phyloP scores from a whole-genome alignment of 2,113 vertebrate genomes.

The Toxotes jaculatrix region DNA sequence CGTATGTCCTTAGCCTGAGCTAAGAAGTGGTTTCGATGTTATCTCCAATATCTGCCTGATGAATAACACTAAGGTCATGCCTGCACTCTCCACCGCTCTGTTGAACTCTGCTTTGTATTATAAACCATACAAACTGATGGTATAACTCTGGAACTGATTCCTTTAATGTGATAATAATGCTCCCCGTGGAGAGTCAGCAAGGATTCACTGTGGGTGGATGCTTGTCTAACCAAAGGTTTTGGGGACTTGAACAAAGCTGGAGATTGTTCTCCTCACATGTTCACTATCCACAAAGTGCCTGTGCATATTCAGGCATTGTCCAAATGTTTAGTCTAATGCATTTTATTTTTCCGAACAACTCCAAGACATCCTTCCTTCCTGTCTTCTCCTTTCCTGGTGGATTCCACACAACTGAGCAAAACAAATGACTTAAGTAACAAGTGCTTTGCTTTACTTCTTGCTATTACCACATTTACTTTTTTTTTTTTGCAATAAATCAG shows the following conservation, averaged over 20 bases:
- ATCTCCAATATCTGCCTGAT: not conserved
- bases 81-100: not conserved
- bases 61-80: not conserved
- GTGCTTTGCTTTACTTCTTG: slow-evolving; percentile 3
- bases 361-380: slow-evolving; percentile 27
- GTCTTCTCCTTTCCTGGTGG: slow-evolving; percentile 40
- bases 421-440: slow-evolving; percentile 58
- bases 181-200: not conserved
- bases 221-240: not conserved
- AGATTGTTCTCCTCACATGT: not conserved
- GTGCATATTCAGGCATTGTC: slow-evolving; percentile 41
- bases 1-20: too few species aligned
- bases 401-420: slow-evolving; percentile 29
- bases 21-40: not conserved
- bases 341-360: slow-evolving; percentile 38
- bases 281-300: not conserved
- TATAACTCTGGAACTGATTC: not conserved
- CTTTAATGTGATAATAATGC: not conserved
- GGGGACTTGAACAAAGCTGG: not conserved
- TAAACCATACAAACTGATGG: not conserved
- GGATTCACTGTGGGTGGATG: not conserved
- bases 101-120: not conserved
- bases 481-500: too few species aligned
- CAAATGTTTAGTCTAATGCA: slow-evolving; percentile 74
- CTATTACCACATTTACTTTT: not conserved